A percentile compares a stretch with the other conserved stretches of the same genome.
Evolutionary conservation across 2,888 invertebrate species (phyloP).

Genomic region (Cyclophora albipunctata): DNA sequence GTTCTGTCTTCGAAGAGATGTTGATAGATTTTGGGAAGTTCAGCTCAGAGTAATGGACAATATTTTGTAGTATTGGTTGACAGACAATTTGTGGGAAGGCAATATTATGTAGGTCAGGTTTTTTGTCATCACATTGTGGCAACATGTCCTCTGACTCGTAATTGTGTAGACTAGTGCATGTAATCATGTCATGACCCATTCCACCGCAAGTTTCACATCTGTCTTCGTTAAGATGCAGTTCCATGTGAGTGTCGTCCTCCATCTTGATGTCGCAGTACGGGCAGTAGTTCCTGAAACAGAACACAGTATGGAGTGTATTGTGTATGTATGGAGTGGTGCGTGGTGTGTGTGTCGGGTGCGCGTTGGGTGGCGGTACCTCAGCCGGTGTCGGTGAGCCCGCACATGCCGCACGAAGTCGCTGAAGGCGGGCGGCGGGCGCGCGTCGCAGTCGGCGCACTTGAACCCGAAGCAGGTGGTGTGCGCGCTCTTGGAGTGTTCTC

Average conservation of each 20-base stretch:
- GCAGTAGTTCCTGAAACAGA: constrained; percentile 5
- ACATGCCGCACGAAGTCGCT: constrained; percentile 6
- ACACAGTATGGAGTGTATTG: too few relatives aligned
- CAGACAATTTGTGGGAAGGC: too few relatives aligned
- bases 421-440: neutral
- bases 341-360: too few relatives aligned
- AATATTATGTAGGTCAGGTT: too few relatives aligned
- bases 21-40: too few relatives aligned
- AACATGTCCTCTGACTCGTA: too few relatives aligned
- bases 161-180: too few relatives aligned
- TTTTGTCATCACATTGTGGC: too few relatives aligned
- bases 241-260: neutral
- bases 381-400: neutral
- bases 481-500: constrained; percentile 1
- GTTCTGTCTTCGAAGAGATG: neutral
- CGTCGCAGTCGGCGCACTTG: constrained; percentile 5
- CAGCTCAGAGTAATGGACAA: too few relatives aligned
- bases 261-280: constrained; percentile 5
- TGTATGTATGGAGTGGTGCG: too few relatives aligned
- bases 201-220: constrained; percentile 4
- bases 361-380: too few relatives aligned
- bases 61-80: too few relatives aligned
- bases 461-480: constrained; percentile 3
- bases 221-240: neutral
- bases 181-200: neutral